Base-by-base conservation (phyloP, 2,113 vertebrate species). In the Serilophus lunatus region DNA sequence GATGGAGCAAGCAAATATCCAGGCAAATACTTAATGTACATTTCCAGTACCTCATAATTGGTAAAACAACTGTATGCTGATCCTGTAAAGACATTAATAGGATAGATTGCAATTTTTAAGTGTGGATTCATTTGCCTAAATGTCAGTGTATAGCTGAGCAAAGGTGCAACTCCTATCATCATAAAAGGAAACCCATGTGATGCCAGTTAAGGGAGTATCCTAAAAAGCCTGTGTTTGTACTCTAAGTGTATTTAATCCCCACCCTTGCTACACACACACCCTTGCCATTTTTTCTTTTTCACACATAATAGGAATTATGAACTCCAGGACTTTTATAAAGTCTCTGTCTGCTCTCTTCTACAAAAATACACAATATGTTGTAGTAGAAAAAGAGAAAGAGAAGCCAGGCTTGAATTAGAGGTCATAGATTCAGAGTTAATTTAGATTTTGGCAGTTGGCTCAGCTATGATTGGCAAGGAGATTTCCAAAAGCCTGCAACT, bases 401-500 rank as follows among this genome's bases (percentile, higher is more conserved):
- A 17, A 93, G 14, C 38, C 22, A 92, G 59, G 16, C 54, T 53
- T 81, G 38, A 83, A 74, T 86, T 88, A 63, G 79, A 90, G 68
- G 82, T 83, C 66, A 45, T 20, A 63, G 59, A 86, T 90, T 74
- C 60, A 54, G 76, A 74, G 24, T 83, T 92, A 86, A 74, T 96
- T 93, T 82, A 85, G 71, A 65, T 74, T 88, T 83, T 92, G 82
- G 64, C 71, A 83, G 68, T 88, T 88, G 71, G 51, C 64, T 96
- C 42, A 9, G 5, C 47, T 77, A 18, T 74, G 79, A 90, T 77
- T 92, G 82, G 59, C 76, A 94, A 88, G 71, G 71, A 92, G 71
- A 63, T 88, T 94, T 96, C 74, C 38, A 86, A 86, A 95, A 81
- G 88, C 23, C 86, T 92, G 75, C 71, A 94, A 86, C 38, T 86